phyloP scores from a whole-genome alignment of 2,113 vertebrate species.

The Gila orcuttii region DNA sequence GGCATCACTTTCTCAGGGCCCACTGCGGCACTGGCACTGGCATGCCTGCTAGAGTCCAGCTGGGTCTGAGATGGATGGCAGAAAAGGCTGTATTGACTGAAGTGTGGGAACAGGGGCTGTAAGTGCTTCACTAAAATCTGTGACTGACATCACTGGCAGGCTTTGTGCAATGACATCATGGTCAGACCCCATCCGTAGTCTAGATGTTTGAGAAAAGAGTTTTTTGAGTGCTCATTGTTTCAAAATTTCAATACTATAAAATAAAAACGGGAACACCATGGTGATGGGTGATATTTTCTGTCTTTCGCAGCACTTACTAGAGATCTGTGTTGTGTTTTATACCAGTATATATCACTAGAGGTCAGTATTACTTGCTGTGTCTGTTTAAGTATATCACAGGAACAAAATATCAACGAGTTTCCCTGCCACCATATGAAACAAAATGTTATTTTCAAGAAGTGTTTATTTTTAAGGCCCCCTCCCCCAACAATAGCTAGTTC shows the following conservation, averaged over 20 bases:
- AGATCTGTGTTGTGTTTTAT: neutral
- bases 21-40: constrained; percentile 40
- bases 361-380: constrained; percentile 29
- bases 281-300: neutral
- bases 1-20: constrained; percentile 59
- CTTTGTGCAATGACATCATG: constrained; percentile 40
- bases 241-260: neutral
- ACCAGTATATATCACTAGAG: constrained; percentile 48
- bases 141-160: constrained; percentile 30
- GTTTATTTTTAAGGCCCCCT: neutral
- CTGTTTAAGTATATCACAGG: neutral
- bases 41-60: constrained; percentile 47
- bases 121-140: constrained; percentile 23
- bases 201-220: constrained; percentile 22
- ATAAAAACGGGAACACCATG: neutral
- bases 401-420: neutral
- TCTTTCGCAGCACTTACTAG: neutral
- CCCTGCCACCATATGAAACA: neutral
- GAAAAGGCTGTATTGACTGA: constrained; percentile 45
- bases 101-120: constrained; percentile 53
- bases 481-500: neutral
- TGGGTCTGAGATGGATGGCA: constrained; percentile 43
- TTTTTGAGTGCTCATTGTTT: neutral
- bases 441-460: neutral
- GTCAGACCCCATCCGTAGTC: constrained; percentile 5